These are phyloP conservation scores for Philopedon plagiatum DNA, from an alignment of 2,888 invertebrate genomes.

Conservation along the genomic window DNA sequence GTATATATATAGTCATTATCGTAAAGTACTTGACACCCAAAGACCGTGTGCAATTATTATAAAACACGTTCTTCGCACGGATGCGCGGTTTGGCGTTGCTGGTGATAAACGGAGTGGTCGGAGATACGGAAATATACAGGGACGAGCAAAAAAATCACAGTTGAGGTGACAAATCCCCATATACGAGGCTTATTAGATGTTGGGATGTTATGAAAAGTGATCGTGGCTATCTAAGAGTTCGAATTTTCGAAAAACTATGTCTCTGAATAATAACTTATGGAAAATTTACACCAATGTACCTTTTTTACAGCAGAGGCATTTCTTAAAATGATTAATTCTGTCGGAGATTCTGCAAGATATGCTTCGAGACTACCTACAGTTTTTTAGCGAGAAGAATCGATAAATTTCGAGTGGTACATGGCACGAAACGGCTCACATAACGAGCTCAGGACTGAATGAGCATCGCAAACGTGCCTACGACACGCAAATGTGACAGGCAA, in stretches of 20 bases:
- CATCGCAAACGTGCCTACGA: slow-evolving; percentile 37
- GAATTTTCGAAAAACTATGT: too few species aligned
- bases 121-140: slow-evolving; percentile 13
- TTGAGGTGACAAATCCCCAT: too few species aligned
- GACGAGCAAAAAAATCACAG: slow-evolving; percentile 8
- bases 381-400: slow-evolving; percentile 46
- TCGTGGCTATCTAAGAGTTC: too few species aligned
- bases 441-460: slow-evolving; percentile 39
- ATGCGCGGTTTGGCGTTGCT: background rate
- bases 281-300: too few species aligned
- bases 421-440: slow-evolving; percentile 43
- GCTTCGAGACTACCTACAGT: slow-evolving; percentile 47
- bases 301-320: slow-evolving; percentile 3
- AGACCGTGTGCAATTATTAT: slow-evolving; percentile 23
- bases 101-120: slow-evolving; percentile 5
- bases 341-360: slow-evolving; percentile 41
- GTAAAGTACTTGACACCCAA: slow-evolving; percentile 18
- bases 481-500: slow-evolving; percentile 42
- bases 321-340: slow-evolving; percentile 32
- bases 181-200: too few species aligned
- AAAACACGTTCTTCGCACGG: slow-evolving; percentile 18
- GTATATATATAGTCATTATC: slow-evolving; percentile 23
- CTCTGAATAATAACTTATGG: too few species aligned
- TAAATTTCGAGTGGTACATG: slow-evolving; percentile 47
- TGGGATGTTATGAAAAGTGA: too few species aligned